These are phyloP conservation scores for Xestoiulus laeticollis DNA, from an alignment of 2,888 invertebrate genomes.

Conservation along the genomic window DNA sequence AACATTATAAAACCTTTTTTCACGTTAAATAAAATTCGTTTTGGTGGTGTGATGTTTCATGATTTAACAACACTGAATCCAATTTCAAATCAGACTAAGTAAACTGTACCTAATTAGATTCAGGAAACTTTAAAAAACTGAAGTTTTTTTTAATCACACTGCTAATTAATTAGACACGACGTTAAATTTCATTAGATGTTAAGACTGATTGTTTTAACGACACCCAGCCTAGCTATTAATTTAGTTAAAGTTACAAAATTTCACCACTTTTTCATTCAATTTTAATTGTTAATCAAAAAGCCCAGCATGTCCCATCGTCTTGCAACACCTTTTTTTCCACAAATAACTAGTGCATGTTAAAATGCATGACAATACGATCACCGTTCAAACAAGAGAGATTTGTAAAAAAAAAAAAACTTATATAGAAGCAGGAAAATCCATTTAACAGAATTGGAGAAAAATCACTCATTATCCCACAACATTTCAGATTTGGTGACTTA, in stretches of 20 bases:
- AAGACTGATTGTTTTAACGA: background rate
- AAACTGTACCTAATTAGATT: background rate
- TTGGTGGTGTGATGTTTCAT: background rate
- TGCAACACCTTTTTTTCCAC: background rate
- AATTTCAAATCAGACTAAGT: no score
- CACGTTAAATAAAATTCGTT: slow-evolving; percentile 16
- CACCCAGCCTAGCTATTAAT: background rate
- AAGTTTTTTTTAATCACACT: background rate
- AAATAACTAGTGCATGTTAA: slow-evolving; percentile 32
- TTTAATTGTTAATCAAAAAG: slow-evolving; percentile 39
- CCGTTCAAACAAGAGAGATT: slow-evolving; percentile 20
- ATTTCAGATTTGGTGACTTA: background rate
- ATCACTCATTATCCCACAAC: slow-evolving; percentile 32
- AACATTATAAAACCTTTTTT: background rate
- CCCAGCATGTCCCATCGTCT: slow-evolving; percentile 40
- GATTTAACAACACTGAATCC: background rate
- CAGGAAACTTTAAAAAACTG: background rate
- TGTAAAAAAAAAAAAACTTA: background rate
- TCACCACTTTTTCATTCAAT: background rate
- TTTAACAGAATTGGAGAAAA: slow-evolving; percentile 36
- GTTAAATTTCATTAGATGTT: background rate
- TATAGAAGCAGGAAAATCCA: background rate
- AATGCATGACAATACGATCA: slow-evolving; percentile 19
- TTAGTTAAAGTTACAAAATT: background rate
- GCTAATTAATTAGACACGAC: slow-evolving; percentile 31